Percentiles rank a stretch among this genome's conserved stretches.
These are phyloP conservation scores for Eurosta solidaginis DNA, from an alignment of 1,140 invertebrate species.

Conservation along the genomic window DNA sequence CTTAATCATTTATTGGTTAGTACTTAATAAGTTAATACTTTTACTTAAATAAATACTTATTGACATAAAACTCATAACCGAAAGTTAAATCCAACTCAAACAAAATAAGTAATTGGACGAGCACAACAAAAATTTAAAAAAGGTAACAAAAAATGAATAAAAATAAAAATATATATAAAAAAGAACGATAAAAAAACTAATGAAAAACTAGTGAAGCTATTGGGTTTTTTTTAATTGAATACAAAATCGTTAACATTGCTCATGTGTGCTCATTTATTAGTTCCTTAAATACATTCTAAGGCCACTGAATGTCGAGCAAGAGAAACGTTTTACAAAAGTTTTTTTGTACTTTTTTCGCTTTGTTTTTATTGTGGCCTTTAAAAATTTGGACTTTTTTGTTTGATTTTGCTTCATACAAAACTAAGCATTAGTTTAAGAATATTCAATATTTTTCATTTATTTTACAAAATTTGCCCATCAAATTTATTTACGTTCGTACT, in stretches of 20 bases:
- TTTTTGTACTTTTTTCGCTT: neutral
- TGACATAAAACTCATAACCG: neutral
- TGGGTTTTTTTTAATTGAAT: neutral
- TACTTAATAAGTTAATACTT: slow-evolving; percentile 8
- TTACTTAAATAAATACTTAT: neutral
- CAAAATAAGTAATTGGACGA: slow-evolving; percentile 1
- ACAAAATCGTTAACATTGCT: neutral
- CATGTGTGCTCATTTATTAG: neutral
- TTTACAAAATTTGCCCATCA: neutral
- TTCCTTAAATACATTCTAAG: neutral
- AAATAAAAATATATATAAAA: neutral
- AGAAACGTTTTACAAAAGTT: neutral
- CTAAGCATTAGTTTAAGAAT: neutral
- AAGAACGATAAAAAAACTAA: neutral
- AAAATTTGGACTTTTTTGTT: neutral
- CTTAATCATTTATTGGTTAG: neutral
- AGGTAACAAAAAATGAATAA: neutral
- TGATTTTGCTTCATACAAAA: neutral
- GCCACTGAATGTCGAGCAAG: neutral
- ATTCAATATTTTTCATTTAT: neutral
- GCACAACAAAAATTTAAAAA: slow-evolving; percentile 14
- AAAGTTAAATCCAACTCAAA: neutral
- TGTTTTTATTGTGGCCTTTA: neutral
- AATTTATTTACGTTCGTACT: neutral
- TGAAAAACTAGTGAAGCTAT: neutral